Percentiles rank a stretch among this genome's conserved stretches.
Conservation (phyloP, 1,140 invertebrate species). For the Lordiphosa stackelbergi region DNA sequence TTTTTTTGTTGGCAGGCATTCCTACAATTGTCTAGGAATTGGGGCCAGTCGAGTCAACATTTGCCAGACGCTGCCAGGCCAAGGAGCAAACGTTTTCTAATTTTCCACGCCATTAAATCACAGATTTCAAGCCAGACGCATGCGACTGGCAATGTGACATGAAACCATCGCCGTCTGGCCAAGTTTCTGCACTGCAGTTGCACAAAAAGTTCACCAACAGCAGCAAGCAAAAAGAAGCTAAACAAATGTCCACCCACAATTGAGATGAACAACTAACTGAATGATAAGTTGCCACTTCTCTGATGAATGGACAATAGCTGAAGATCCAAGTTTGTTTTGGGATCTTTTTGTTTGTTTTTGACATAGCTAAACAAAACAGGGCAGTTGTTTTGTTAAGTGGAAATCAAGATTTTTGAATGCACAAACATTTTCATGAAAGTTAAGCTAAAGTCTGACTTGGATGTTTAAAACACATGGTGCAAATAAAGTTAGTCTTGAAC, state of each 20-base stretch:
- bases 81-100: constrained; percentile 57
- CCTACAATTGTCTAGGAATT: constrained; percentile 44
- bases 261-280: constrained; percentile 15
- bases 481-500: no score
- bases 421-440: no score
- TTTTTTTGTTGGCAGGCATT: constrained; percentile 38
- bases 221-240: constrained; percentile 3
- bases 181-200: constrained; percentile 2
- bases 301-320: constrained; percentile 10
- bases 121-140: constrained; percentile 56
- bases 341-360: no score
- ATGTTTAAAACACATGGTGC: no score
- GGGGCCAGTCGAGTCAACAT: constrained; percentile 46
- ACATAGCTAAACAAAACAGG: no score
- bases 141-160: constrained; percentile 33
- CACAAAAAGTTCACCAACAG: constrained; percentile 6
- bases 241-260: constrained; percentile 19
- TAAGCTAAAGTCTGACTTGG: no score
- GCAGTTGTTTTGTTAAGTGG: no score
- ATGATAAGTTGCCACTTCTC: constrained; percentile 12
- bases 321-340: neutral
- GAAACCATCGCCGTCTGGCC: constrained; percentile 12
- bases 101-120: constrained; percentile 67
- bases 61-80: constrained; percentile 33
- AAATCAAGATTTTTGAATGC: no score